Conservation (phyloP, 2,888 invertebrate species). For the Chrysodeixis includens region DNA sequence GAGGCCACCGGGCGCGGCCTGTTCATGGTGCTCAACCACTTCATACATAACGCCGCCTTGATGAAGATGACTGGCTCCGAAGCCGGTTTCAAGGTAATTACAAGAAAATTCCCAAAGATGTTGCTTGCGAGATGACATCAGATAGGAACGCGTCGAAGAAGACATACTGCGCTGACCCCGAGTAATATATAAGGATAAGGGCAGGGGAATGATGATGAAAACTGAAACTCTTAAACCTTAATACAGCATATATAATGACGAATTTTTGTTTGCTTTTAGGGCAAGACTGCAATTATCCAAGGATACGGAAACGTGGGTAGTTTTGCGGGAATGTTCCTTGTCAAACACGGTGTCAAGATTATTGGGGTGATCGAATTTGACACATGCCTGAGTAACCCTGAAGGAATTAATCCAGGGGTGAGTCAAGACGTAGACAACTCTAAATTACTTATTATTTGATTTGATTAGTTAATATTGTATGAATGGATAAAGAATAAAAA, state of each 20-base stretch:
- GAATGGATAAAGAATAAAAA: too few relatives aligned
- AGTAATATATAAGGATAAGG: too few relatives aligned
- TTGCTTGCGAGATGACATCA: too few relatives aligned
- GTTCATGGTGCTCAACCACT: slow-evolving; percentile 92
- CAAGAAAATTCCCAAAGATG: too few relatives aligned
- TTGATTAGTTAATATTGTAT: too few relatives aligned
- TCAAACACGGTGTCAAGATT: slow-evolving; percentile 91
- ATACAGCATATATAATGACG: too few relatives aligned
- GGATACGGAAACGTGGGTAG: slow-evolving; percentile 96
- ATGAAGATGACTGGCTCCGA: slow-evolving; percentile 91
- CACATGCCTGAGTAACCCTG: slow-evolving; percentile 90
- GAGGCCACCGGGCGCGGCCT: slow-evolving; percentile 95
- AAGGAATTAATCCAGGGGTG: slow-evolving; percentile 90
- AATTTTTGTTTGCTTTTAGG: slow-evolving; percentile 64
- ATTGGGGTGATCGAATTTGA: slow-evolving; percentile 92
- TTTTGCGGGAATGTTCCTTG: slow-evolving; percentile 92
- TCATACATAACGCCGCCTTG: slow-evolving; percentile 92
- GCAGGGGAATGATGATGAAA: too few relatives aligned
- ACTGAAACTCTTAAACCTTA: too few relatives aligned
- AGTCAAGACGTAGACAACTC: background rate
- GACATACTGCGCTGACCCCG: too few relatives aligned
- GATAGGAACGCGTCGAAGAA: too few relatives aligned
- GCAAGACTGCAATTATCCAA: slow-evolving; percentile 94
- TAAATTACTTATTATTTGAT: too few relatives aligned
- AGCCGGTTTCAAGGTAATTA: slow-evolving; percentile 74